A percentile compares a stretch with the other conserved stretches of the same genome.
phyloP scores from a whole-genome alignment of 2,888 invertebrate species.

The Hydraecia micacea region DNA sequence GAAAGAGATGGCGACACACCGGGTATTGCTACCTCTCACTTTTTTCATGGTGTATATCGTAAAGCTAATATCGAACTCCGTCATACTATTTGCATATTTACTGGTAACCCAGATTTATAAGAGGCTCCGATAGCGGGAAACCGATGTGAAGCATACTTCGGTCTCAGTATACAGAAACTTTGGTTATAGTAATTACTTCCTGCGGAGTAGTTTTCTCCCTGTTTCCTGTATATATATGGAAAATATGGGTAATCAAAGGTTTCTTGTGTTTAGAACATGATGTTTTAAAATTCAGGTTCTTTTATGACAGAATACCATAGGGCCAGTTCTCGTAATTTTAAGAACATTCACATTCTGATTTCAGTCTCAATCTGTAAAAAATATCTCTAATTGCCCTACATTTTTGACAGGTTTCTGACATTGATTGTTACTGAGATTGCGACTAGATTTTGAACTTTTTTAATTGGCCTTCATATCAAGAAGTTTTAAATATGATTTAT shows the following conservation, averaged over 20 bases:
- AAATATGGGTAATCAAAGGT: background rate
- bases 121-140: background rate
- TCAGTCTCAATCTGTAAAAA: too few species aligned
- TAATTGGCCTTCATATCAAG: background rate
- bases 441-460: background rate
- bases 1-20: background rate
- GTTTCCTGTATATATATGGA: background rate
- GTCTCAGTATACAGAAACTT: background rate
- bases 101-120: constrained; percentile 25
- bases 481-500: too few species aligned
- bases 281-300: background rate
- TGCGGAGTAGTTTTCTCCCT: constrained; percentile 11
- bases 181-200: constrained; percentile 1
- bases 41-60: background rate
- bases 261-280: background rate
- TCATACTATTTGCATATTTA: background rate
- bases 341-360: too few species aligned
- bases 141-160: background rate
- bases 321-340: too few species aligned
- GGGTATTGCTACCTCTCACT: background rate
- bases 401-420: background rate
- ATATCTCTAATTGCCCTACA: background rate
- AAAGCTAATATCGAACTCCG: background rate
- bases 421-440: background rate
- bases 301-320: background rate